Evolutionary conservation across 2,797 vertebrate species (phyloP).

Genomic region (Manis crassicaudata): DNA sequence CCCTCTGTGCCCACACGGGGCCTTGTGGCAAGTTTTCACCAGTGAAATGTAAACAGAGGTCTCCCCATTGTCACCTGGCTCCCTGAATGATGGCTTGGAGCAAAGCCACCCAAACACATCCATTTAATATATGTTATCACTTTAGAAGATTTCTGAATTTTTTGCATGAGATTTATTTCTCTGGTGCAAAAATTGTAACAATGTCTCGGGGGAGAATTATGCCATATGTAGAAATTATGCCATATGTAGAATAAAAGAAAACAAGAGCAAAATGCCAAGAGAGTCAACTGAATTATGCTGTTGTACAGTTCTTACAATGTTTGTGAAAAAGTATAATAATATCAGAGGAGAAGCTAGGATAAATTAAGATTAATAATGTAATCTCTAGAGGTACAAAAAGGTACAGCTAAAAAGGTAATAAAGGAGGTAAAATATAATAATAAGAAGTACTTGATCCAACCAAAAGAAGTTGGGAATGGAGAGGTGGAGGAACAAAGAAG

Average conservation of each 20-base stretch:
- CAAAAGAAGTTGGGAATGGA: not conserved
- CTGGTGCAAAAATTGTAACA: not conserved
- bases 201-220: not conserved
- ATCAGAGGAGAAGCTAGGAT: not conserved
- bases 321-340: not conserved
- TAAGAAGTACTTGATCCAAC: not conserved
- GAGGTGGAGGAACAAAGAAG: not conserved
- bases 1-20: not conserved
- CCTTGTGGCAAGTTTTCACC: not conserved
- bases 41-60: not conserved
- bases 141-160: not conserved
- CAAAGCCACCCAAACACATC: not conserved
- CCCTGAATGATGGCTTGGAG: not conserved
- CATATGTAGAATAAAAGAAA: not conserved
- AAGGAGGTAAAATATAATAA: not conserved
- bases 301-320: not conserved
- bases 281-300: not conserved
- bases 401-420: not conserved
- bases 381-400: not conserved
- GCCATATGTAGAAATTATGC: not conserved
- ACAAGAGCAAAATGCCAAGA: not conserved
- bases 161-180: not conserved
- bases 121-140: not conserved
- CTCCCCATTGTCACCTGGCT: not conserved
- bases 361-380: not conserved